Conservation (phyloP, 2,888 invertebrate species). For the Lingula anatina region DNA sequence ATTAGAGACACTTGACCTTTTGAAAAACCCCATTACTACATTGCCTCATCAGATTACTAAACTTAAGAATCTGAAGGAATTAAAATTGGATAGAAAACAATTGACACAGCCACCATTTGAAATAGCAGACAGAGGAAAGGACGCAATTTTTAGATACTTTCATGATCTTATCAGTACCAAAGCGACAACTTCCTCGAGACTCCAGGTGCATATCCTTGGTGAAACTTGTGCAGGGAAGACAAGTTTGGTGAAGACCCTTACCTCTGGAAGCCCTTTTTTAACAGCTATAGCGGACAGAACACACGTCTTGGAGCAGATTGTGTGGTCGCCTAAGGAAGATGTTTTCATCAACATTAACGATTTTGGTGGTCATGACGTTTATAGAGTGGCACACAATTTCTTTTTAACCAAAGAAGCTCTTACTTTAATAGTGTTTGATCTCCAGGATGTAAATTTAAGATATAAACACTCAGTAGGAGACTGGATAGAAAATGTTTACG, state of each 20-base stretch:
- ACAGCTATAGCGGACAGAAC: constrained; percentile 37
- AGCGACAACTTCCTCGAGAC: constrained; percentile 32
- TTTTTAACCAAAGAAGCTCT: constrained; percentile 40
- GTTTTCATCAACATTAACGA: constrained; percentile 36
- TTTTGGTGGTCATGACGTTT: constrained; percentile 43
- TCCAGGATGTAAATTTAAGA: too few species aligned
- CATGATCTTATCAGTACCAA: constrained; percentile 31
- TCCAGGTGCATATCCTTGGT: constrained; percentile 38
- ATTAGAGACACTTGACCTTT: too few species aligned
- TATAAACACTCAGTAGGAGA: constrained; percentile 22
- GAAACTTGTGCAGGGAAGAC: constrained; percentile 39
- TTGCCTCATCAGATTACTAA: too few species aligned
- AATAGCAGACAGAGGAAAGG: constrained; percentile 28
- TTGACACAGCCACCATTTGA: too few species aligned
- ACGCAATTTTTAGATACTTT: constrained; percentile 23
- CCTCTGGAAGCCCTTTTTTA: constrained; percentile 29
- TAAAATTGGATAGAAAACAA: too few species aligned
- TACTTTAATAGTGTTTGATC: constrained; percentile 38
- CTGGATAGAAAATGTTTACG: constrained; percentile 30
- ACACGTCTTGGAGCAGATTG: constrained; percentile 39
- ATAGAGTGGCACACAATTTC: constrained; percentile 43
- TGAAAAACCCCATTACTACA: too few species aligned
- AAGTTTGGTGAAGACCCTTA: constrained; percentile 32
- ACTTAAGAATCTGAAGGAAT: too few species aligned
- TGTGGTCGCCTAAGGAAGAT: constrained; percentile 40